phyloP scores from a whole-genome alignment of 2,797 vertebrate species.

The Ctenochaetus hawaiiensis region DNA sequence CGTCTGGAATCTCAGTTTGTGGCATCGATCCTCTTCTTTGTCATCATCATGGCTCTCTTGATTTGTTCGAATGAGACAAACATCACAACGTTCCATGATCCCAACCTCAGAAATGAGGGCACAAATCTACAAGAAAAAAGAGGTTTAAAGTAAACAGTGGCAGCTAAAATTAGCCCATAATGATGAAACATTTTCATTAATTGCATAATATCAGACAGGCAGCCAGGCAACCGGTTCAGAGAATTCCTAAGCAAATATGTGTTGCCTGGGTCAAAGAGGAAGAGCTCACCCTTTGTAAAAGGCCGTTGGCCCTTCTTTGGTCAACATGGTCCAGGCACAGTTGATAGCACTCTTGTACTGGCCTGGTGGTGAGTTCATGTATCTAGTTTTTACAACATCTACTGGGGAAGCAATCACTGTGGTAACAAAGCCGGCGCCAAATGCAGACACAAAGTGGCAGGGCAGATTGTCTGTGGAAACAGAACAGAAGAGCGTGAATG shows the following conservation, averaged over 20 bases:
- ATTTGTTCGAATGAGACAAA: slow-evolving; percentile 92
- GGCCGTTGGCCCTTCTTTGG: slow-evolving; percentile 89
- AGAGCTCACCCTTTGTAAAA: slow-evolving; percentile 92
- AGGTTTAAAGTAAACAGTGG: not conserved
- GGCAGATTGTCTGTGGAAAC: slow-evolving; percentile 87
- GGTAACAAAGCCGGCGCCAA: slow-evolving; percentile 91
- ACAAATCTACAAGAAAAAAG: slow-evolving; percentile 82
- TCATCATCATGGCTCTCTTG: slow-evolving; percentile 89
- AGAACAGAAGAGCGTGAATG: not conserved
- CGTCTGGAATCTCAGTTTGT: slow-evolving; percentile 47
- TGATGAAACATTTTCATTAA: too few relatives aligned
- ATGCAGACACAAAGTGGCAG: slow-evolving; percentile 90
- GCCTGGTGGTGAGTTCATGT: slow-evolving; percentile 91
- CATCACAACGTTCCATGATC: slow-evolving; percentile 93
- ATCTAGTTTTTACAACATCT: slow-evolving; percentile 92
- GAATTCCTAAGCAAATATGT: not conserved
- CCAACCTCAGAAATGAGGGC: slow-evolving; percentile 90
- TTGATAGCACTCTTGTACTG: slow-evolving; percentile 88
- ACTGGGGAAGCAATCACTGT: slow-evolving; percentile 91
- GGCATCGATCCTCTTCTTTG: slow-evolving; percentile 83
- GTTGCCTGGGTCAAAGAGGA: not conserved
- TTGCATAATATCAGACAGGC: too few relatives aligned
- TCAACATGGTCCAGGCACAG: slow-evolving; percentile 89
- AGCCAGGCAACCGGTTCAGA: not conserved
- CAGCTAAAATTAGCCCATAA: too few relatives aligned